Base-by-base conservation (phyloP, 2,888 invertebrate genomes). In the Parascotia fuliginaria region DNA sequence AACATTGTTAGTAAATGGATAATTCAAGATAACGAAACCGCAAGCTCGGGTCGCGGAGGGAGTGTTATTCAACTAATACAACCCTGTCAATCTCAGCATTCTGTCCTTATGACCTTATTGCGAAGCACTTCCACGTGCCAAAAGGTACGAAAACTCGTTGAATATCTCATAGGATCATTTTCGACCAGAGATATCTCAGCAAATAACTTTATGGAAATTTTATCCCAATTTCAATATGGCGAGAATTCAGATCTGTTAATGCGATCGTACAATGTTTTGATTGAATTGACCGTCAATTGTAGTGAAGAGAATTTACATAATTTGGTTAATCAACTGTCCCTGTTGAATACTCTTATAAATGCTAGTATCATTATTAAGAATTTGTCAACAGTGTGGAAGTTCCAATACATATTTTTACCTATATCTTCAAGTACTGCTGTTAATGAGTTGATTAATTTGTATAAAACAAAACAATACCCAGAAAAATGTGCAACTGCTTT, bases 341-440 rank as follows among this genome's bases (percentile, higher is more conserved):
- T 84, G 42, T 60, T 92, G 28, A 87, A 84, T 62, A 76, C 84
- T 33, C 72, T 92, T 37, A 73, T 87, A 41, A 85, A 88, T 64
- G 70, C 81, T 19, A 83, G 80, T 57, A 71, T 85, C 31, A 75
- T 83, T 43, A 74, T 89, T 14, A 89, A 87, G 60, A 89, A 91
- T 62, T 70, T 91, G 40, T 81, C 89, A 27, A 72, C 86, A 9
- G 82, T 79, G 37, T 92, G 91, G 91, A 92, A 90, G 62, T 92
- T 89, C 55, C 86, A 89, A 55, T 92, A 92, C 43, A 79, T 92
- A 63, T 89, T 81, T 74, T 73, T 92, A 52, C 86, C 89, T 0
- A 85, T 91, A 75, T 83, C 87, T 1, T 86, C 89, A 40, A 75
- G 79, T 41, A 79, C 76, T 32, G 80, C 83, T 33, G 72, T 86